Evolutionary conservation across 2,797 vertebrate species (phyloP).

Genomic region (Australoheros facetus): DNA sequence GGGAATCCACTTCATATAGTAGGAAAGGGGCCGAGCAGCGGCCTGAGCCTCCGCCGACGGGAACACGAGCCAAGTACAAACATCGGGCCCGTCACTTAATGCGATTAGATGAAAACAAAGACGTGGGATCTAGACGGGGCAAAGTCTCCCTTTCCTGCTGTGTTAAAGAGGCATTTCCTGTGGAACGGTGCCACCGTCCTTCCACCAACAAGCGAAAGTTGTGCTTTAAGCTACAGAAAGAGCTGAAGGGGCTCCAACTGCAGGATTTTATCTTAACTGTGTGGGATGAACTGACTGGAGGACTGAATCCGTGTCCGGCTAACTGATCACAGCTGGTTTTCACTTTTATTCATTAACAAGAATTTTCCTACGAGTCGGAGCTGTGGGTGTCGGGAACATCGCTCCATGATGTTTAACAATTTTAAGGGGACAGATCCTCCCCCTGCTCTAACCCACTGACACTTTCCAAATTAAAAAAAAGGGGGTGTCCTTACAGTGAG

Average conservation of each 20-base stretch:
- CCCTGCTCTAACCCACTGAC: constrained; percentile 41
- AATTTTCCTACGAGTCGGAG: background rate
- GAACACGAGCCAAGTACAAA: constrained; percentile 50
- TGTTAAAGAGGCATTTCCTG: constrained; percentile 72
- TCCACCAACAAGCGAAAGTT: constrained; percentile 32
- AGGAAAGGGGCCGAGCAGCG: constrained; percentile 14
- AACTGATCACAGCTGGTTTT: background rate
- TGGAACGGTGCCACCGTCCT: constrained; percentile 47
- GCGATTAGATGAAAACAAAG: constrained; percentile 65
- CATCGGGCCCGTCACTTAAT: constrained; percentile 54
- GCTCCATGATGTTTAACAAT: accelerated
- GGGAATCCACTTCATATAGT: constrained; percentile 24
- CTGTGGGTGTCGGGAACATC: background rate
- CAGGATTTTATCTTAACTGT: background rate
- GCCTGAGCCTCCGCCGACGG: constrained; percentile 27
- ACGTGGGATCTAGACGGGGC: constrained; percentile 23
- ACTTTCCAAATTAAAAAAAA: constrained; percentile 33
- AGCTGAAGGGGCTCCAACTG: constrained; percentile 2
- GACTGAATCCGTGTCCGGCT: constrained; percentile 1
- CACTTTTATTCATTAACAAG: background rate
- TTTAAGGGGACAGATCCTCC: constrained; percentile 9
- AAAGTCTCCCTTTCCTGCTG: constrained; percentile 64
- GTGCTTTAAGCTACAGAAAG: constrained; percentile 27
- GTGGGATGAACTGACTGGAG: constrained; percentile 15
- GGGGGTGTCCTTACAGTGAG: constrained; percentile 41